These are phyloP conservation scores for Philantomba maxwellii DNA, from an alignment of 2,113 vertebrate genomes.

Conservation along the genomic window DNA sequence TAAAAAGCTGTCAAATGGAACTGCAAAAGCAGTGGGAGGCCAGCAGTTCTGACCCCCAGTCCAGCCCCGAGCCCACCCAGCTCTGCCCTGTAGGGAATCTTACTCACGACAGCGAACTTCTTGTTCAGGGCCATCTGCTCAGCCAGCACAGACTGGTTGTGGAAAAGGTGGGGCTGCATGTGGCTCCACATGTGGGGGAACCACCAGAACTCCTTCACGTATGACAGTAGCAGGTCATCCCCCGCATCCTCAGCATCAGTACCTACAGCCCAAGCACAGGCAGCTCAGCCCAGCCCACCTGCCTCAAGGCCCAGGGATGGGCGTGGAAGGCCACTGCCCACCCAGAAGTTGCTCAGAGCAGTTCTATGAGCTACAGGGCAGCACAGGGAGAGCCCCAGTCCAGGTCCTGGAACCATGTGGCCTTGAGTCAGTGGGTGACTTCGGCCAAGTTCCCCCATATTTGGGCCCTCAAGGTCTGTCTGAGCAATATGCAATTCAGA, in stretches of 20 bases:
- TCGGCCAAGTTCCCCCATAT: not conserved
- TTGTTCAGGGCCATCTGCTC: slow-evolving; percentile 99
- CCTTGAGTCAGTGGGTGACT: not conserved
- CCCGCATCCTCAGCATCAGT: slow-evolving; percentile 95
- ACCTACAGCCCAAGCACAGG: slow-evolving; percentile 74
- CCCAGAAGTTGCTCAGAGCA: not conserved
- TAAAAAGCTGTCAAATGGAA: not conserved
- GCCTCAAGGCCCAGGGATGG: rapidly evolving
- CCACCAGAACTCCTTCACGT: slow-evolving; percentile 98
- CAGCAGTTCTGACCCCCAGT: not conserved
- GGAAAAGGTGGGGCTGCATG: slow-evolving; percentile 99
- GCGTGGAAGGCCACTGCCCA: rapidly evolving
- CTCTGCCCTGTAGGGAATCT: slow-evolving; percentile 44
- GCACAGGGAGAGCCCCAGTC: not conserved
- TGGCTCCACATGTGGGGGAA: slow-evolving; percentile 99
- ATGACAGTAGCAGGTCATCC: slow-evolving; percentile 93
- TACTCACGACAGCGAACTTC: slow-evolving; percentile 95
- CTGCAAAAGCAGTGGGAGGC: not conserved
- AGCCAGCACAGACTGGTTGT: slow-evolving; percentile 95
- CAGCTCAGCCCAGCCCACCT: not conserved
- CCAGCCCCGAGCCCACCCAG: not conserved
- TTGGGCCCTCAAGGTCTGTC: not conserved
- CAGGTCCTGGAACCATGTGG: not conserved
- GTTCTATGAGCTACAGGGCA: not conserved
- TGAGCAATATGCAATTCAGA: not conserved